Evolutionary conservation across 2,888 invertebrate genomes (phyloP).

Genomic region (Lutraria lutraria): DNA sequence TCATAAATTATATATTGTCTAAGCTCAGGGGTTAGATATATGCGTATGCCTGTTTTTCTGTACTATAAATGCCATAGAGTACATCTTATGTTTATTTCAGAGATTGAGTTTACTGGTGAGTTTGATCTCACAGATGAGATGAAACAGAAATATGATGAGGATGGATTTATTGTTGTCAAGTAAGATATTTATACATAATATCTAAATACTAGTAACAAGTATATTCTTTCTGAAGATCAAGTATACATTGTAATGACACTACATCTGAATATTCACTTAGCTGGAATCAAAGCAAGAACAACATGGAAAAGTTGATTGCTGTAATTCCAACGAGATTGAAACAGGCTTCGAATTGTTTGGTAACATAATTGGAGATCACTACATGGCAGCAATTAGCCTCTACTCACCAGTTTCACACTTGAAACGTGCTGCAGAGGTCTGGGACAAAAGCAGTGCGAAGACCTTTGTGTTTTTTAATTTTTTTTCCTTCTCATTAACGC

Average conservation of each 20-base stretch:
- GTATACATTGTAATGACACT: not conserved
- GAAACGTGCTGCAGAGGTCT: too few species aligned
- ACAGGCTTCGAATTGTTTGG: not conserved
- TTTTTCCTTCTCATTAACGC: too few species aligned
- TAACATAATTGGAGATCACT: too few species aligned
- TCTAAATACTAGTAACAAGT: too few species aligned
- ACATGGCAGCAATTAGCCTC: too few species aligned
- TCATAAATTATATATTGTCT: too few species aligned
- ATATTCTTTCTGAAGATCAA: too few species aligned
- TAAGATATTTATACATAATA: conserved; percentile 23
- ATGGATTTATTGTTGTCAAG: conserved; percentile 64
- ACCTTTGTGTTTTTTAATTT: too few species aligned
- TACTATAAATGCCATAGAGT: not conserved
- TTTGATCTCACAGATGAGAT: conserved; percentile 62
- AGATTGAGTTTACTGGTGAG: conserved; percentile 54
- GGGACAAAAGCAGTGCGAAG: too few species aligned
- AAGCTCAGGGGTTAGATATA: too few species aligned
- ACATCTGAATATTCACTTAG: not conserved
- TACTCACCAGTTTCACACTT: too few species aligned
- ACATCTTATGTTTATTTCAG: conserved; percentile 30
- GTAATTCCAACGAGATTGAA: not conserved
- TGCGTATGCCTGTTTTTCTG: too few species aligned
- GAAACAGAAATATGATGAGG: conserved; percentile 58
- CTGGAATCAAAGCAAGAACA: not conserved
- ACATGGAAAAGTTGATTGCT: not conserved